Evolutionary conservation across 1,140 invertebrate species (phyloP), one percentile per base, ranked within the genome.

Genomic region (Trissolcus basalis): DNA sequence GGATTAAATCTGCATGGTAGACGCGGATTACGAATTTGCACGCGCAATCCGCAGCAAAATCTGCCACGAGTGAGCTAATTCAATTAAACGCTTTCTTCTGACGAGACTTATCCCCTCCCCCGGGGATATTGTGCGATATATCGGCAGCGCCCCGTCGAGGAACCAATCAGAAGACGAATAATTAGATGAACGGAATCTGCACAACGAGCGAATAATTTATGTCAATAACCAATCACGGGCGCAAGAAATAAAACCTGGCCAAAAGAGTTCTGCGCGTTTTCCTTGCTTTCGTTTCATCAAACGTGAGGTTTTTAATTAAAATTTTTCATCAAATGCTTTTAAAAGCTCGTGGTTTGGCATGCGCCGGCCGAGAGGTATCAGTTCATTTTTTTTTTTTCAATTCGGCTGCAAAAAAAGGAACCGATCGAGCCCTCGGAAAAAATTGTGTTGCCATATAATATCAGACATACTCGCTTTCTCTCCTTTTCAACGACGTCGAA

Each of bases 1-100:
- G 68, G 75, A 77, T 77, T 77, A 77, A 77, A 77, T 72, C 75
- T 72, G 75, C 75, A 77, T 68, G 75, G 53, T 71, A 72, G 68
- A 72, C 68, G 48, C 9, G 75, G 75, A 77, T 77, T 77, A 77
- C 75, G 75, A 77, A 77, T 77, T 77, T 77, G 67, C 67, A 61
- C 36, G 47, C 61, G 63, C 67, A 71, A 67, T 77, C 56, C 74
- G 58, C 68, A 72, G 54, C 69, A 59, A 77, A 77, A 72, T 72
- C 75, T 72, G 75, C 68, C 55, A 32, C 36, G 54, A 44, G 59
- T 27, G 63, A 43, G 58, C 3, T 73, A 73, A 73, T 78, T 78
- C 61, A 78, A 73, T 78, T 78, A 73, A 73, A 73, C 49, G 64
- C 55, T 54, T 71, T 69, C 65, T 76, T 65, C 65, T 56, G 54